phyloP scores from a whole-genome alignment of 2,797 vertebrate genomes.

The Cichlasoma orientale region DNA sequence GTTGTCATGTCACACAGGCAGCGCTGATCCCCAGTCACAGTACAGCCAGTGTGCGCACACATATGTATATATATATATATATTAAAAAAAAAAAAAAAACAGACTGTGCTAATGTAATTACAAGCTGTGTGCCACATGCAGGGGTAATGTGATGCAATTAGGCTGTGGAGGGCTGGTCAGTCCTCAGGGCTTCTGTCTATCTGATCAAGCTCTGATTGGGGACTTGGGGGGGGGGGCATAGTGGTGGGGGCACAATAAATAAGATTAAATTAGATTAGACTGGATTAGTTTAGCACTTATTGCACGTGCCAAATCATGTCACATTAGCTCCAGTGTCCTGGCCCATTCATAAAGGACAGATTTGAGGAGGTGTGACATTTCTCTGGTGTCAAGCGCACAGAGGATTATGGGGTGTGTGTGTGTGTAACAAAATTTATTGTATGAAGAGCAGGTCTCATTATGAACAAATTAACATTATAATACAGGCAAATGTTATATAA shows the following conservation, averaged over 20 bases:
- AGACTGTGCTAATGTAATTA: slow-evolving; percentile 73
- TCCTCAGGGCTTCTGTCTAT: slow-evolving; percentile 77
- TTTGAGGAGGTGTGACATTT: slow-evolving; percentile 76
- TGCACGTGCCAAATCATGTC: slow-evolving; percentile 83
- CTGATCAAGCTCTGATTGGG: slow-evolving; percentile 75
- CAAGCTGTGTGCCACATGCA: slow-evolving; percentile 71
- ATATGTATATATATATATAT: slow-evolving; percentile 47
- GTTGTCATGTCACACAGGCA: slow-evolving; percentile 40
- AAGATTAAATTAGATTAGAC: slow-evolving; percentile 78
- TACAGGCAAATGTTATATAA: slow-evolving; percentile 20
- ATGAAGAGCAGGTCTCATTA: slow-evolving; percentile 37
- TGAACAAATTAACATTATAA: slow-evolving; percentile 50
- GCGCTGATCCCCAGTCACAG: slow-evolving; percentile 32
- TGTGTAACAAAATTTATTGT: slow-evolving; percentile 55
- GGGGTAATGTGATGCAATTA: slow-evolving; percentile 78
- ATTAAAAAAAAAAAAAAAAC: slow-evolving; percentile 28
- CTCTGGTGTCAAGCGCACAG: slow-evolving; percentile 47
- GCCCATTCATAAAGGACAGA: slow-evolving; percentile 75
- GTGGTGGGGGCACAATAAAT: slow-evolving; percentile 71
- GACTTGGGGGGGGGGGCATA: slow-evolving; percentile 21
- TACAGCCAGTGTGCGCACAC: background rate
- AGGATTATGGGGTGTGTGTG: slow-evolving; percentile 31
- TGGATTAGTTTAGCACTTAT: slow-evolving; percentile 83
- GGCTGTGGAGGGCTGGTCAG: slow-evolving; percentile 71
- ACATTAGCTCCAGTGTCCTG: slow-evolving; percentile 77